Conservation (phyloP, 2,888 invertebrate genomes). For the Phania funesta region DNA sequence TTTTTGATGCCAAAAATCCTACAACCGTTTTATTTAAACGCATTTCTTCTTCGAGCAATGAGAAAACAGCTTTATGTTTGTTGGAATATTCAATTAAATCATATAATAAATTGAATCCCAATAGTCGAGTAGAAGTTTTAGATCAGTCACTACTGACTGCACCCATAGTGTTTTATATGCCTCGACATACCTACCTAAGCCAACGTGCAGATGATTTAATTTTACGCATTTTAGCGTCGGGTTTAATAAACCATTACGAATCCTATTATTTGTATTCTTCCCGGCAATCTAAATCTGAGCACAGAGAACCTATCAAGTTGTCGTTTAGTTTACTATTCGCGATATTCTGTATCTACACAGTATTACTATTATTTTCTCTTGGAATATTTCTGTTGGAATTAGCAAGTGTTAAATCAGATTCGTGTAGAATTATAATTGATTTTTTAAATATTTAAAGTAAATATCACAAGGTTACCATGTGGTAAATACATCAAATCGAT, state of each 20-base stretch:
- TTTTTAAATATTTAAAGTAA: constrained; percentile 68
- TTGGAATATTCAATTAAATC: constrained; percentile 63
- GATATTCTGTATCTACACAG: constrained; percentile 70
- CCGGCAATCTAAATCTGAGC: neutral
- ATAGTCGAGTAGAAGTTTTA: constrained; percentile 68
- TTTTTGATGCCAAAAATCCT: constrained; percentile 36
- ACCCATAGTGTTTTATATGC: constrained; percentile 75
- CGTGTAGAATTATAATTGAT: constrained; percentile 63
- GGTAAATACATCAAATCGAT: too few relatives aligned
- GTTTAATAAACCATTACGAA: constrained; percentile 70
- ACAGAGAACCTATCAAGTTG: constrained; percentile 69
- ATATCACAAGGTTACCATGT: too few relatives aligned
- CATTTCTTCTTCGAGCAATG: constrained; percentile 36
- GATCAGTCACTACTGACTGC: constrained; percentile 70
- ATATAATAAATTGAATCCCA: constrained; percentile 68
- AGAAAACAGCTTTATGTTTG: constrained; percentile 63
- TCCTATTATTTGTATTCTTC: constrained; percentile 70
- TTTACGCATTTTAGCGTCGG: constrained; percentile 72
- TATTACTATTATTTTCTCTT: constrained; percentile 68
- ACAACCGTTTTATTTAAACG: neutral
- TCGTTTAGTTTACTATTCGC: constrained; percentile 71
- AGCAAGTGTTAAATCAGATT: constrained; percentile 61
- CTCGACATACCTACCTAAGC: constrained; percentile 72
- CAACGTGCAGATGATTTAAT: constrained; percentile 70
- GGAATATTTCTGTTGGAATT: constrained; percentile 73